Base-by-base conservation (phyloP, 2,888 invertebrate species). In the Sminthurinus aureus region DNA sequence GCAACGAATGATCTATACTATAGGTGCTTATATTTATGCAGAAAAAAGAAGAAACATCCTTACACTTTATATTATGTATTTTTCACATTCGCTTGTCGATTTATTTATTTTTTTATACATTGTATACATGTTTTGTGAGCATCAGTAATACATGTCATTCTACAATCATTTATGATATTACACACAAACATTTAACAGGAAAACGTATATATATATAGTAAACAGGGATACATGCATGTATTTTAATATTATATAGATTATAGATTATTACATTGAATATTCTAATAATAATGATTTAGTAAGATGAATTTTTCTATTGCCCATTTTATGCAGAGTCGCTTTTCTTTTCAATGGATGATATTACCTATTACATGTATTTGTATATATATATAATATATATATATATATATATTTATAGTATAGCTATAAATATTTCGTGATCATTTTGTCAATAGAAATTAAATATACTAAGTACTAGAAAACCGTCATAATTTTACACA, bases 81-180 rank as follows among this genome's bases (percentile, higher is more conserved):
- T 67, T 22, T 71, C 24, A 26, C 24, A 71, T 24, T 22, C 15
- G 8, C 8, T 71, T 71, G 71, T 71, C 71, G 71, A 71, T 71
- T 71, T 58, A 58, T 58, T 58, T 38, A 38, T 38, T 38, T 38
- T 38, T 38, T 38, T 71, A 71, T 71, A 71, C 71, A 71, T 24
- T 71, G 71, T 71, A 71, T 71, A 71, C 71, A 71, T 71, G 38
- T 38, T 58, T 69, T 71, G 71, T 71, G 71, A 71, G 71, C 71
- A 71, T 71, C 71, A 71, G 71, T 15, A 71, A 71, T 22, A 24
- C 12, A 11, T 71, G 38, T 38, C 38, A 38, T 38, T 38, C 38
- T 38, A 38, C 6, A 71, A 24, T 71, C n/a, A 71, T 71, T 2
- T 71, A 24, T 24, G 8, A 71, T 24, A 22, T 69, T 22, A 11